Percentiles rank a stretch among this genome's conserved stretches.
Conservation (phyloP, 1,140 invertebrate species). For the Oppia nitens region DNA sequence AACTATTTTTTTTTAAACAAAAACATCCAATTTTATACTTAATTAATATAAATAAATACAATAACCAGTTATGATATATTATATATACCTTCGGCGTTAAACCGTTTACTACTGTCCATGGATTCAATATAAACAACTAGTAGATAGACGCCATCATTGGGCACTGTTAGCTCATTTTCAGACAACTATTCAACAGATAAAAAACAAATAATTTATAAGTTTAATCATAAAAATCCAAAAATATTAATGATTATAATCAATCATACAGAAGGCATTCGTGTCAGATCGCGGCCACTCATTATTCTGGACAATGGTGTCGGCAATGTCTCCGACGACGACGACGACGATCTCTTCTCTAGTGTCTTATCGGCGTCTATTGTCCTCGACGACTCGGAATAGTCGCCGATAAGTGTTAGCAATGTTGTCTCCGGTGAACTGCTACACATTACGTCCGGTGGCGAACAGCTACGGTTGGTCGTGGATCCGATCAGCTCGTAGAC, state of each 20-base stretch:
- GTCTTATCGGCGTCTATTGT: too few relatives aligned
- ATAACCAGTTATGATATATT: not conserved
- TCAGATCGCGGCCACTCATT: too few relatives aligned
- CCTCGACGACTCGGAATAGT: not conserved
- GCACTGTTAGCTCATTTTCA: slow-evolving; percentile 22
- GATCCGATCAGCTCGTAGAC: not conserved
- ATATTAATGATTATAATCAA: not conserved
- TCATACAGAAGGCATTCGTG: not conserved
- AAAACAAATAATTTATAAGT: not conserved
- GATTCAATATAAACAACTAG: slow-evolving; percentile 28
- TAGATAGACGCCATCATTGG: slow-evolving; percentile 32
- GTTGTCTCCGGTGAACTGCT: not conserved
- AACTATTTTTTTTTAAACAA: slow-evolving; percentile 30
- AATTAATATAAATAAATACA: not conserved
- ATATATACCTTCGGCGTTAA: slow-evolving; percentile 15
- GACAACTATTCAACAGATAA: slow-evolving; percentile 19
- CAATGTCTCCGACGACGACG: not conserved
- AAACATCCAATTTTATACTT: slow-evolving; percentile 24
- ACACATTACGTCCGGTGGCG: not conserved
- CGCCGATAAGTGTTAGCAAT: not conserved
- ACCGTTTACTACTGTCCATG: slow-evolving; percentile 10
- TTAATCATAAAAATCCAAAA: slow-evolving; percentile 3
- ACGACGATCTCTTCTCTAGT: too few relatives aligned
- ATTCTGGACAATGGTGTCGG: not conserved
- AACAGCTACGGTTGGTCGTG: not conserved